phyloP scores from a whole-genome alignment of 2,113 vertebrate species.

The Chaenocephalus aceratus region DNA sequence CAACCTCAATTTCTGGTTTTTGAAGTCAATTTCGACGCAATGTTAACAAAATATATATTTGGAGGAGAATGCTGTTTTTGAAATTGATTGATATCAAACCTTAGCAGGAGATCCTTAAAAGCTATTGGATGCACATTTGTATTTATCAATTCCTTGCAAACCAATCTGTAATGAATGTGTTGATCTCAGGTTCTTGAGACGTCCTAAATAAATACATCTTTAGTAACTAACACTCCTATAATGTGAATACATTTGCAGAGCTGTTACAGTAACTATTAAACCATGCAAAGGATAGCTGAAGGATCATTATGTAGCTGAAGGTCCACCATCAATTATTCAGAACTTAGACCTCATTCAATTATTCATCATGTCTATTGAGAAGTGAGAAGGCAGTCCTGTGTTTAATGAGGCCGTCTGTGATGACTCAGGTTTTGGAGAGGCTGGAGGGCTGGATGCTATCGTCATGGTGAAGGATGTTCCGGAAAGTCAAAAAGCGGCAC shows the following conservation, averaged over 20 bases:
- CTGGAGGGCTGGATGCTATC: conserved; percentile 58
- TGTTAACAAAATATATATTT: neutral
- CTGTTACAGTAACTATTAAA: neutral
- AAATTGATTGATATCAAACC: neutral
- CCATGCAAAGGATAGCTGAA: neutral
- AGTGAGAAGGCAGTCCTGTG: neutral
- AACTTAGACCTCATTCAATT: conserved; percentile 22
- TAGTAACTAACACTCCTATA: neutral
- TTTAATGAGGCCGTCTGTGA: neutral
- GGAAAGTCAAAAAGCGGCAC: conserved; percentile 97
- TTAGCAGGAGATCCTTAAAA: neutral
- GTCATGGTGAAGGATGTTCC: conserved; percentile 94
- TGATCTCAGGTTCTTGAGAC: neutral
- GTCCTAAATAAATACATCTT: neutral
- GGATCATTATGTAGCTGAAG: neutral
- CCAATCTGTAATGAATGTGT: neutral
- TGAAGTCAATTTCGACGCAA: no score
- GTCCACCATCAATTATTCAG: conserved; percentile 8
- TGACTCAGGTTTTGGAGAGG: conserved; percentile 37
- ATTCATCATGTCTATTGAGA: conserved; percentile 31
- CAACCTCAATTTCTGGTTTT: no score
- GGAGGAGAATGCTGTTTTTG: neutral
- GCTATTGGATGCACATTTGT: neutral
- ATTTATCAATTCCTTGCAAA: neutral
- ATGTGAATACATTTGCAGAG: neutral